Conservation (phyloP, 1,140 invertebrate species). For the Mactra quadrangularis region DNA sequence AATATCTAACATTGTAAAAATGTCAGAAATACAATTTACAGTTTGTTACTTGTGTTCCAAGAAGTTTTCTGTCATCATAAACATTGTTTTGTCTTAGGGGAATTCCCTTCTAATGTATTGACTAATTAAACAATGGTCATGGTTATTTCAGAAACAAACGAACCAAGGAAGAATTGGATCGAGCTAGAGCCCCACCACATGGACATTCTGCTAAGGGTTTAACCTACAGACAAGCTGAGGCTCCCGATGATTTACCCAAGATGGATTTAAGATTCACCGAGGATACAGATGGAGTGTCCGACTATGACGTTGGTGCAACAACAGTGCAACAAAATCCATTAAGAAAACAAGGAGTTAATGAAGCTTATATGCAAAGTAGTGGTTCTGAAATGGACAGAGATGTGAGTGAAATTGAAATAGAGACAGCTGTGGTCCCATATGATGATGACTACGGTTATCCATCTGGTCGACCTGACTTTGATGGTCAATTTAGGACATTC, state of each 20-base stretch:
- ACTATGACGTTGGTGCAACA: conserved; percentile 37
- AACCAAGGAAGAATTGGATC: conserved; percentile 29
- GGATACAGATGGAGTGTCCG: conserved; percentile 34
- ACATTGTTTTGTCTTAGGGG: too few species aligned
- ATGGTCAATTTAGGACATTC: conserved; percentile 31
- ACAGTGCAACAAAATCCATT: conserved; percentile 54
- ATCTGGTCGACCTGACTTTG: not conserved
- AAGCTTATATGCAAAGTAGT: conserved; percentile 59
- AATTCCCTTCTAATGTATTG: too few species aligned
- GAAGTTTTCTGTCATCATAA: too few species aligned
- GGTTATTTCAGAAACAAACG: conserved; percentile 37
- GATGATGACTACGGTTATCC: conserved; percentile 56
- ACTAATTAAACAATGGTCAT: not conserved
- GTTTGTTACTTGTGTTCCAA: too few species aligned
- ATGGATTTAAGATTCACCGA: conserved; percentile 32
- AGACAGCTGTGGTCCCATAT: conserved; percentile 59
- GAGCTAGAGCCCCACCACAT: conserved; percentile 40
- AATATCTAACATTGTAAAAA: too few species aligned
- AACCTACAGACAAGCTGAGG: conserved; percentile 57
- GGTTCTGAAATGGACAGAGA: conserved; percentile 60
- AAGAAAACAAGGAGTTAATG: conserved; percentile 34
- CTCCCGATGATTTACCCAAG: conserved; percentile 56
- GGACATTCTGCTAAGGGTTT: conserved; percentile 45
- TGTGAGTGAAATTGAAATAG: conserved; percentile 56
- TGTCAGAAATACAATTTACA: too few species aligned